Evolutionary conservation across 2,888 invertebrate genomes (phyloP).

Genomic region (Melanophora roralis): DNA sequence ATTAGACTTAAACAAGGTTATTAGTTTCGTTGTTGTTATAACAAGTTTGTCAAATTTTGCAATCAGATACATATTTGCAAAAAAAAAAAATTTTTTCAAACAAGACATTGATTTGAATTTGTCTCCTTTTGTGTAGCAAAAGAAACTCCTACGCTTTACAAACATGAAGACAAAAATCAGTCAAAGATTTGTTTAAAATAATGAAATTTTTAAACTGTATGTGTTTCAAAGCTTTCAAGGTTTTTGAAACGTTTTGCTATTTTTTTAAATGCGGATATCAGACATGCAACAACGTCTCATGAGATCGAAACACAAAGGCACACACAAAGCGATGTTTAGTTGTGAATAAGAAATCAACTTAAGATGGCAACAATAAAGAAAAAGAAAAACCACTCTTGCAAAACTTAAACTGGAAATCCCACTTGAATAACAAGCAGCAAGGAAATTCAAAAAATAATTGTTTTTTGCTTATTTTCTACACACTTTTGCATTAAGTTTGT

Average conservation of each 20-base stretch:
- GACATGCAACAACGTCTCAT: neutral
- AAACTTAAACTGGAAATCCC: slow-evolving; percentile 49
- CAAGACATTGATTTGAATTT: neutral
- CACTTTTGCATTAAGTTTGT: slow-evolving; percentile 9
- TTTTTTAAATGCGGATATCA: slow-evolving; percentile 47
- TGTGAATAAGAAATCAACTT: slow-evolving; percentile 1
- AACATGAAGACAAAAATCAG: neutral
- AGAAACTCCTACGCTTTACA: slow-evolving; percentile 39
- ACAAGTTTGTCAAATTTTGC: neutral
- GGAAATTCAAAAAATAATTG: slow-evolving; percentile 9
- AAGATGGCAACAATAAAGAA: neutral
- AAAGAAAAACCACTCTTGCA: slow-evolving; percentile 50
- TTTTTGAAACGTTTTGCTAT: neutral
- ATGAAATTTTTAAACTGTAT: slow-evolving; percentile 17
- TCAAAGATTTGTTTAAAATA: slow-evolving; percentile 5
- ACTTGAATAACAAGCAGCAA: slow-evolving; percentile 31
- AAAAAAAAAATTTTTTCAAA: neutral
- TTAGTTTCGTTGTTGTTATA: neutral
- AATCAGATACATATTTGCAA: slow-evolving; percentile 2
- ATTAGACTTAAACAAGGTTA: slow-evolving; percentile 20
- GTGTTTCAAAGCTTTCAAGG: neutral
- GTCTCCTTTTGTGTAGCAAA: no score
- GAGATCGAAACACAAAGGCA: neutral
- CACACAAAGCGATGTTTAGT: neutral
- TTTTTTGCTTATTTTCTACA: neutral